Evolutionary conservation across 2,113 vertebrate species (phyloP), one percentile per base, ranked within the genome.

Genomic region (Limnothrissa miodon): DNA sequence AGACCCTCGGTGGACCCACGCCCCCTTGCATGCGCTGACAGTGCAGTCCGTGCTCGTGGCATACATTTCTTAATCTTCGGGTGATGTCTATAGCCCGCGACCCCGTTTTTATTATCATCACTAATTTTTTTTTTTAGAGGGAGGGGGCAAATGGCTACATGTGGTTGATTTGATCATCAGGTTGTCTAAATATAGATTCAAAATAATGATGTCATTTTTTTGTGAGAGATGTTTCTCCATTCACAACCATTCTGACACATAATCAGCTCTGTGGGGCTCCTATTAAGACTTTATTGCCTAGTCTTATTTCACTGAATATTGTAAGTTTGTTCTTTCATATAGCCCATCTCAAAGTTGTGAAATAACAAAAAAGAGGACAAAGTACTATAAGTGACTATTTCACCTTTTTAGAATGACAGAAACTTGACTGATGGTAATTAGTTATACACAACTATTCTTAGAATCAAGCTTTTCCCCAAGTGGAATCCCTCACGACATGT

Each of bases 11-110:
- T 62, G 81, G 85, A 81, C 81, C 87, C 85, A 88, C 90, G 86
- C 90, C 90, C 89, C 86, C 90, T 87, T 56, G 45, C 62, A 45
- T 78, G 39, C 53, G 53, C 81, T 86, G 84, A 84, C 86, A 83
- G 36, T 44, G 82, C 84, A 82, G 81, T 78, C 33, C 13, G 33
- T 36, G 66, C 66, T 56, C 29, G 66, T 74, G 66, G 66, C 33
- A 74, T 36, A 74, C 29, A 74, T 36, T 33, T 74, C 66, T 36
- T 74, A 74, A 74, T 74, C 11, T 33, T 74, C 66, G 15, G 66
- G 66, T 29, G 66, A 36, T 11, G 13, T 8, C n/a, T 62, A 29
- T 36, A 15, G 11, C 13, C 66, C 25, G 33, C 29, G 66, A 74
- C 66, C 66, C 29, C 29, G 66, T 74, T 36, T 74, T 74, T 56